Base-by-base conservation (phyloP, 2,113 vertebrate species). In the Plotosus lineatus region DNA sequence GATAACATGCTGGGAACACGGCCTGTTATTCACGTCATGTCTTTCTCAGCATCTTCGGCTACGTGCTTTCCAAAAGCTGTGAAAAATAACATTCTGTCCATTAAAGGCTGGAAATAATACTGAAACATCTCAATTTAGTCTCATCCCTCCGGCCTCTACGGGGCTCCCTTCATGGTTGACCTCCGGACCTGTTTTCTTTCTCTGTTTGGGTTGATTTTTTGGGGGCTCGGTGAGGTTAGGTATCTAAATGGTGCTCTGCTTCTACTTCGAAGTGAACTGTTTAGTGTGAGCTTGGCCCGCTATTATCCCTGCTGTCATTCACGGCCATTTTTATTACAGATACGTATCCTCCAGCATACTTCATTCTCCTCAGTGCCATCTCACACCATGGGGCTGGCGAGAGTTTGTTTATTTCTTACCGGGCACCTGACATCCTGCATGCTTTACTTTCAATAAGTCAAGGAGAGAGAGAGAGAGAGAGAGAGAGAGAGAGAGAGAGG, bases 271-370 rank as follows among this genome's bases (percentile, higher is more conserved):
- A n/a, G n/a, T n/a, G n/a, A n/a, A n/a, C 74, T 84, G 66, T 78
- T 83, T 82, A 38, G 44, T 33, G 68, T 51, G 83, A 83, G 82
- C 72, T 82, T 83, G 82, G 56, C 85, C 81, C 75, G 83, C 81
- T 85, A 83, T 84, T 83, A 83, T 86, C 76, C 83, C 53, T 44
- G 19, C 79, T 83, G 87, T 82, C 87, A 86, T 88, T 86, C 85
- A 83, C 85, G 79, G 83, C 42, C 78, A 77, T 83, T 86, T 87
- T 86, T 88, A 85, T 88, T 86, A 83, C 58, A 38, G 82, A 85
- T 83, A 83, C 79, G 85, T 80, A 82, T 86, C 79, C 85, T 63
- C 72, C 81, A 83, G 85, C 79, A 78, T 83, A 81, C 81, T 77
- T 85, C 85, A 79, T 83, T 81, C 82, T 82, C 80, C 69, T 78